Evolutionary conservation across 2,888 invertebrate species (phyloP), one percentile per base, ranked within the genome.

Genomic region (Embidobia sp.): DNA sequence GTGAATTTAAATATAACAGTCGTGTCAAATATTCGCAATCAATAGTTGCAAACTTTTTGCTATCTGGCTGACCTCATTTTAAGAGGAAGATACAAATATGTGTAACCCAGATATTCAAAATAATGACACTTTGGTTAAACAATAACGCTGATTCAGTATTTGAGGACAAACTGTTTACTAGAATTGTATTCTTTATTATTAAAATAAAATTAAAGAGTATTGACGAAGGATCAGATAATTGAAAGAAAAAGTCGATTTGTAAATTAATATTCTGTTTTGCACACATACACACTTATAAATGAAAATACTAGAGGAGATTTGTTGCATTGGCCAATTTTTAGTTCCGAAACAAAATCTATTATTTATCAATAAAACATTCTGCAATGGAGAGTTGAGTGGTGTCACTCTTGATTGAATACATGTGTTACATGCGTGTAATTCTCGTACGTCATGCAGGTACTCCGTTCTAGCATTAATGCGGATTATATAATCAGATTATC

Each of bases 401-500:
- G 11, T n/a, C 5, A 10, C 3, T 4, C 13, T 1, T n/a, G 16
- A n/a, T 22, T 22, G 22, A 1, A 4, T 31, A 16, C 18, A 27
- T 8, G 31, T 33, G 53, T 53, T 53, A 27, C 31, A 29, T 35
- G 40, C 42, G 55, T 13, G 29, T 42, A 42, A 29, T 48, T 48
- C 11, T 8, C 48, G 19, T 16, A 22, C 55, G 40, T 51, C 48
- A 44, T 16, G 29, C 46, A 57, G 18, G 15, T 40, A 51, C 64
- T 19, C 1, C 49, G 33, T 6, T n/a, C 44, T 64, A 13, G 33
- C 40, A 53, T 55, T 67, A 48, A 67, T 67, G 48, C 57, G 31
- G 48, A 57, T 67, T 67, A 67, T 27, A 46, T 67, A 67, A 67
- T 67, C 55, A 64, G 42, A 64, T 64, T 42, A 64, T 64, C 67